Conservation (phyloP, 1,140 invertebrate species). For the Diorhabda carinulata region DNA sequence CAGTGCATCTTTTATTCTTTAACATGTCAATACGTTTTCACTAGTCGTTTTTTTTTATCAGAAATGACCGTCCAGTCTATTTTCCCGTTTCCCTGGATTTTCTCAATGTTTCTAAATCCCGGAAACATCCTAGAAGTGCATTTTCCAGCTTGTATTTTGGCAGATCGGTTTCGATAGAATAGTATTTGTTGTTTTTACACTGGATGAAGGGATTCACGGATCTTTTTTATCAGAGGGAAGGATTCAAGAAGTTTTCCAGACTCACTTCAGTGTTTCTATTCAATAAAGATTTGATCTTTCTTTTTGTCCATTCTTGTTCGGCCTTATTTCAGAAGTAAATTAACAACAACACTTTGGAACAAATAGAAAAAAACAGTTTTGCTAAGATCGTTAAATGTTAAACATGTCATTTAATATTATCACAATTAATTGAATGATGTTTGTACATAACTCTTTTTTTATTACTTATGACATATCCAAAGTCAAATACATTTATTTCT, state of each 20-base stretch:
- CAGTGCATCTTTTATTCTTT: background rate
- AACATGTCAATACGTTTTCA: conserved; percentile 1
- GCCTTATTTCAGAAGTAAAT: background rate
- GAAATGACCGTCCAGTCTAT: conserved; percentile 5
- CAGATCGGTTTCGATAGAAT: conserved; percentile 16
- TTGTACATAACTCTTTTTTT: too few species aligned
- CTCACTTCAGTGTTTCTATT: background rate
- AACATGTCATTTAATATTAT: background rate
- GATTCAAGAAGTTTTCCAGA: background rate
- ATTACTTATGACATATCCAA: too few species aligned
- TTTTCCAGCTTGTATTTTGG: conserved; percentile 19
- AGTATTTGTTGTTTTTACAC: conserved; percentile 19
- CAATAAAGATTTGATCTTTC: background rate
- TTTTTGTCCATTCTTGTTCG: background rate
- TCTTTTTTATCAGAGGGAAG: conserved; percentile 5
- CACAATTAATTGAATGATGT: background rate
- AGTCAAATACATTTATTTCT: too few species aligned
- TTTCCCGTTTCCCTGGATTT: background rate
- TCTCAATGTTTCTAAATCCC: background rate
- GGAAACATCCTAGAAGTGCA: conserved; percentile 10
- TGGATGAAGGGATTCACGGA: conserved; percentile 10
- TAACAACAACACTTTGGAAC: background rate
- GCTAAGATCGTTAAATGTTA: background rate
- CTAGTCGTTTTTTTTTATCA: background rate
- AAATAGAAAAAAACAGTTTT: background rate